Percentiles rank a stretch among this genome's conserved stretches.
phyloP scores from a whole-genome alignment of 53 echinoderm and acorn worm genomes.

The Hippasteria phrygiana region DNA sequence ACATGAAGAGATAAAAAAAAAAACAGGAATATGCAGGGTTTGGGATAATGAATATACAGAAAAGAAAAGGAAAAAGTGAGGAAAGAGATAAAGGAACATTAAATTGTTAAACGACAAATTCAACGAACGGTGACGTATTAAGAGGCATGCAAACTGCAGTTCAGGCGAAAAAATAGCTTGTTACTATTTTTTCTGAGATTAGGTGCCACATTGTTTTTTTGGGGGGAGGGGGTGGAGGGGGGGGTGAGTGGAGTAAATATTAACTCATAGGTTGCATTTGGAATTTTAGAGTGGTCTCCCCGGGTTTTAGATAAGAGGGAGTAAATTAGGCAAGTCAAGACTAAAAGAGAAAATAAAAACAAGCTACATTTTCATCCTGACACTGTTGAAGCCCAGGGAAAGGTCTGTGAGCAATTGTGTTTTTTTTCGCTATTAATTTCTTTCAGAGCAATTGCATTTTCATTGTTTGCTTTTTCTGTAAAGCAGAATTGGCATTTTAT shows the following conservation, averaged over 20 bases:
- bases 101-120: neutral
- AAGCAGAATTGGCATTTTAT: no score
- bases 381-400: neutral
- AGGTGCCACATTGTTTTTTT: neutral
- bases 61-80: no score
- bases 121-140: conserved; percentile 3
- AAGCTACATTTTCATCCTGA: neutral
- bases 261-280: neutral
- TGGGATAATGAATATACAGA: no score
- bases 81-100: neutral
- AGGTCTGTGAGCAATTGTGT: neutral
- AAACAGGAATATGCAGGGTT: no score
- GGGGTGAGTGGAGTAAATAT: neutral
- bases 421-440: no score
- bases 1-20: no score
- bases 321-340: neutral
- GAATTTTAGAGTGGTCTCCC: neutral
- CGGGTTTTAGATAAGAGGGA: neutral
- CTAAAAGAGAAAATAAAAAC: conserved; percentile 4
- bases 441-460: neutral
- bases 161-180: neutral
- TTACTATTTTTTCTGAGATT: neutral
- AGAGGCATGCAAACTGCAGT: conserved; percentile 1
- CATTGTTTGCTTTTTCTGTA: no score
- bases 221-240: neutral